These are phyloP conservation scores for Dendrophyllia cribrosa DNA, from an alignment of 64 coral and sea anemone species.

Conservation along the genomic window DNA sequence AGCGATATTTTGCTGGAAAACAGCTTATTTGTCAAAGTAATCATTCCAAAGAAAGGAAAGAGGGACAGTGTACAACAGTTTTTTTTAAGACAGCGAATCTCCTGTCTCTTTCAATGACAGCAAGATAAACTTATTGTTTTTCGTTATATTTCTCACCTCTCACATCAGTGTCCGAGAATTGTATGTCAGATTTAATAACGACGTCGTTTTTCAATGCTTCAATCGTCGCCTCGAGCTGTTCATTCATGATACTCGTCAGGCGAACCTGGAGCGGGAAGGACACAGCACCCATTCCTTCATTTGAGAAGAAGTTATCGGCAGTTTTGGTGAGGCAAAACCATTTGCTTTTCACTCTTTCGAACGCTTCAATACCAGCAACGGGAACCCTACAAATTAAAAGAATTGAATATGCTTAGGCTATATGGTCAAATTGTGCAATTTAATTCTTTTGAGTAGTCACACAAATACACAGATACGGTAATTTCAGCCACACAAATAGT, in stretches of 20 bases:
- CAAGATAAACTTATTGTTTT: background rate
- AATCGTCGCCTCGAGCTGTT: constrained; percentile 61
- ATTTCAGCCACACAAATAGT: too few relatives aligned
- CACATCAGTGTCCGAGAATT: constrained; percentile 55
- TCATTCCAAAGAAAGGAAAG: too few relatives aligned
- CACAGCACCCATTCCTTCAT: constrained; percentile 36
- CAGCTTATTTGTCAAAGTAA: too few relatives aligned
- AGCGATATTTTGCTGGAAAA: too few relatives aligned
- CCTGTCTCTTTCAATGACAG: background rate
- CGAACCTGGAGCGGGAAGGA: constrained; percentile 71
- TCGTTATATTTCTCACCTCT: constrained; percentile 21
- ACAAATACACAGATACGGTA: too few relatives aligned
- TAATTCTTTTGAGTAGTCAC: too few relatives aligned
- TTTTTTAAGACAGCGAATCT: too few relatives aligned
- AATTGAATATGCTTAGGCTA: background rate
- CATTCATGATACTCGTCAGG: constrained; percentile 73
- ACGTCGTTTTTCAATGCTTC: constrained; percentile 62
- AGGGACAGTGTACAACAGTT: too few relatives aligned
- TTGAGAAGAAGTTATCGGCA: constrained; percentile 63
- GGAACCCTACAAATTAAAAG: constrained; percentile 52
- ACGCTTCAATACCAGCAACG: constrained; percentile 81
- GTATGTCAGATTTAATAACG: constrained; percentile 46
- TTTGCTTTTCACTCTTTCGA: constrained; percentile 65
- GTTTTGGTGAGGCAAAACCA: constrained; percentile 75
- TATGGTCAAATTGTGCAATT: too few relatives aligned